phyloP scores from a whole-genome alignment of 2,113 vertebrate genomes.

The Girardinichthys multiradiatus region DNA sequence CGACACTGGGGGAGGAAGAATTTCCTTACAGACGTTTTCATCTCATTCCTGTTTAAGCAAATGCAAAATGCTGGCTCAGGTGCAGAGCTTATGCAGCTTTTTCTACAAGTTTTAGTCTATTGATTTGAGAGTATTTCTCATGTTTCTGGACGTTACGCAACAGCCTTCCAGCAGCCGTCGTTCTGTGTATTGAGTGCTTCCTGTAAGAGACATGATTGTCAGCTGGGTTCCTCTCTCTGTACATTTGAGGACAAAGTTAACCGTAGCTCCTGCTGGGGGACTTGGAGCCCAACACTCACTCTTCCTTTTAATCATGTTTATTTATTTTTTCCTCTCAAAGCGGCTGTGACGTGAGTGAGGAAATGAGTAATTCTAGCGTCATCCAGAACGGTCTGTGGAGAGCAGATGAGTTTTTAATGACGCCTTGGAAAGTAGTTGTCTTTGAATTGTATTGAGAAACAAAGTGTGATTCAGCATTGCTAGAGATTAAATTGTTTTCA shows the following conservation, averaged over 20 bases:
- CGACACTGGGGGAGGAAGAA: neutral
- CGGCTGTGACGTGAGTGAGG: conserved; percentile 50
- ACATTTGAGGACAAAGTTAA: conserved; percentile 53
- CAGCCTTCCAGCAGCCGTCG: conserved; percentile 20
- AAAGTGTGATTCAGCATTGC: neutral
- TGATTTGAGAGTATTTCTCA: neutral
- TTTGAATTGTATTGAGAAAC: neutral
- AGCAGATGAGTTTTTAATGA: conserved; percentile 15
- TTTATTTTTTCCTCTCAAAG: neutral
- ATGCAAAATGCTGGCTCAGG: neutral
- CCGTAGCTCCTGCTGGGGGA: conserved; percentile 32
- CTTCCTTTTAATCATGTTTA: conserved; percentile 1
- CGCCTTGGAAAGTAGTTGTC: conserved; percentile 4
- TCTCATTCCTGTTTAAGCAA: neutral
- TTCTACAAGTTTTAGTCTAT: neutral
- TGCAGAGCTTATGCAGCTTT: neutral
- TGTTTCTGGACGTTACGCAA: conserved; percentile 14
- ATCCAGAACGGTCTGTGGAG: conserved; percentile 29
- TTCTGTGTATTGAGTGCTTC: conserved; percentile 27
- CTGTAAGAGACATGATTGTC: conserved; percentile 56
- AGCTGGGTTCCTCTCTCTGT: conserved; percentile 45
- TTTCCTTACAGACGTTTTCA: neutral
- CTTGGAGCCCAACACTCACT: conserved; percentile 26
- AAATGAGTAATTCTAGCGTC: conserved; percentile 53
- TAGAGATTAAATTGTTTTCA: neutral